phyloP scores from a whole-genome alignment of 2,888 invertebrate species.

The Hipparchia sbordonii region DNA sequence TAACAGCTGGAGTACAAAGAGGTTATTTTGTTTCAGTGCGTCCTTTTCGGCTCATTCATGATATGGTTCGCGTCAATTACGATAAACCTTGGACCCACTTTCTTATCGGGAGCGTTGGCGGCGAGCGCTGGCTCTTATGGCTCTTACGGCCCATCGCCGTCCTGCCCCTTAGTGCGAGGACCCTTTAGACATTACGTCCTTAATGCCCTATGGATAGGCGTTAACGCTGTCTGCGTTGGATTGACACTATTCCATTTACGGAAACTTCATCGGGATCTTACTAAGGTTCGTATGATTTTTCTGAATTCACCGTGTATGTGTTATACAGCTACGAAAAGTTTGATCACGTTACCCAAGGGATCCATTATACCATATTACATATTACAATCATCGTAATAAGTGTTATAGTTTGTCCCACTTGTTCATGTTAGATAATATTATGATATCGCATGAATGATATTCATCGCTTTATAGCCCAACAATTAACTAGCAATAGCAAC shows the following conservation, averaged over 20 bases:
- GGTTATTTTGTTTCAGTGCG: conserved; percentile 85
- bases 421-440: conserved; percentile 56
- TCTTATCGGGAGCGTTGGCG: conserved; percentile 91
- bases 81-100: conserved; percentile 94
- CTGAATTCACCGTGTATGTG: not conserved
- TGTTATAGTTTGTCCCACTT: conserved; percentile 43
- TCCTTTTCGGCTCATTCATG: conserved; percentile 95
- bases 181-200: conserved; percentile 95
- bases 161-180: conserved; percentile 93
- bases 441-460: conserved; percentile 52
- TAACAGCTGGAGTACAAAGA: not conserved
- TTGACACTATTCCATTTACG: conserved; percentile 92
- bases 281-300: conserved; percentile 78
- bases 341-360: conserved; percentile 13
- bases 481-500: conserved; percentile 50
- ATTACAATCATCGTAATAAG: conserved; percentile 36
- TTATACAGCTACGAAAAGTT: conserved; percentile 32
- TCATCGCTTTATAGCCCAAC: conserved; percentile 57
- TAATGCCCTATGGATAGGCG: conserved; percentile 94
- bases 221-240: conserved; percentile 92
- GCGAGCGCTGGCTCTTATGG: conserved; percentile 89
- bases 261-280: conserved; percentile 91
- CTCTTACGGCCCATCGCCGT: conserved; percentile 87
- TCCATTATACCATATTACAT: conserved; percentile 22
- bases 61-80: conserved; percentile 97